These are phyloP conservation scores for Drusus annulatus DNA, from an alignment of 1,140 invertebrate genomes.

Conservation along the genomic window DNA sequence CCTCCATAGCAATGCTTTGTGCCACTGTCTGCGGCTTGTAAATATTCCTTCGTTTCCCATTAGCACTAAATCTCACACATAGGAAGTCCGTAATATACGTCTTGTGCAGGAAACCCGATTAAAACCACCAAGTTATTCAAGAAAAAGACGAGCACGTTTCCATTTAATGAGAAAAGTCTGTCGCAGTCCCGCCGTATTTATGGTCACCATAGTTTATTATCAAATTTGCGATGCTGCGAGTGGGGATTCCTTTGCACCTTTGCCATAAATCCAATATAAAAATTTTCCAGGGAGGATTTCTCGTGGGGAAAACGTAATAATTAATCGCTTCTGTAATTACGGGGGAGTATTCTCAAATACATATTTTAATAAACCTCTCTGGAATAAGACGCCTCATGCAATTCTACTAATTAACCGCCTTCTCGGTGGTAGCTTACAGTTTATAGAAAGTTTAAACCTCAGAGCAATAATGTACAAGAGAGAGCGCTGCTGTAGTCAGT, in stretches of 20 bases:
- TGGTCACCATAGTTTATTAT: constrained; percentile 37
- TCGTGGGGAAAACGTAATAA: too few relatives aligned
- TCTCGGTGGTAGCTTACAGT: too few relatives aligned
- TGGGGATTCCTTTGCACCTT: constrained; percentile 20
- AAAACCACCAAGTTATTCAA: constrained; percentile 14
- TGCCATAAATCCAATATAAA: constrained; percentile 11
- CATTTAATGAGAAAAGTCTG: constrained; percentile 38
- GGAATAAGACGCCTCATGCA: too few relatives aligned
- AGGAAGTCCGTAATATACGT: constrained; percentile 10
- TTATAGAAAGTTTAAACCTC: too few relatives aligned
- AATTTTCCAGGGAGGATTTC: neutral
- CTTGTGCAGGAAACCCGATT: constrained; percentile 30
- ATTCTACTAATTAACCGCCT: too few relatives aligned
- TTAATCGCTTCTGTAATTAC: too few relatives aligned
- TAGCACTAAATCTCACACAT: constrained; percentile 12
- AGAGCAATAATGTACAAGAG: too few relatives aligned
- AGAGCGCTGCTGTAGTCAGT: too few relatives aligned
- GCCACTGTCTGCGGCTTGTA: too few relatives aligned
- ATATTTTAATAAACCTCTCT: too few relatives aligned
- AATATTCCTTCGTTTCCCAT: constrained; percentile 9
- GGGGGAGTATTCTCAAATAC: too few relatives aligned
- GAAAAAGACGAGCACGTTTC: constrained; percentile 13
- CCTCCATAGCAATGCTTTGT: too few relatives aligned
- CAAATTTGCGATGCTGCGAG: constrained; percentile 34
- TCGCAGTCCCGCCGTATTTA: constrained; percentile 27